These are phyloP conservation scores for Amazona guildingii DNA, from an alignment of 2,113 vertebrate genomes.

Conservation along the genomic window DNA sequence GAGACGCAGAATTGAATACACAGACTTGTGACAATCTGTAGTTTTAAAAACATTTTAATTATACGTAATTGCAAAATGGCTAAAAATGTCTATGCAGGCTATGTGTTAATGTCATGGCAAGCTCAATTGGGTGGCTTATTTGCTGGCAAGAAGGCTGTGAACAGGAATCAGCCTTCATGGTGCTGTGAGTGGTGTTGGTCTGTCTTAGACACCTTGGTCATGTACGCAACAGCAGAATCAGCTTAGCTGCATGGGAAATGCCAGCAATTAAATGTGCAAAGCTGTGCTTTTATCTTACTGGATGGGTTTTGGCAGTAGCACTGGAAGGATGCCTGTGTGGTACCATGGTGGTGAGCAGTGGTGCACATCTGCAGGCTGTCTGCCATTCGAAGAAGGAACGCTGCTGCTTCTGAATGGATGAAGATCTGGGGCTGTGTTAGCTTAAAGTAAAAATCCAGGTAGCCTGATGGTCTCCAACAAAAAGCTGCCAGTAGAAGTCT, in stretches of 20 bases:
- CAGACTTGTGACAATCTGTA: background rate
- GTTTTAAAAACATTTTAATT: background rate
- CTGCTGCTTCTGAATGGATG: background rate
- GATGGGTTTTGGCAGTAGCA: background rate
- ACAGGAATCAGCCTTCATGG: fast-evolving
- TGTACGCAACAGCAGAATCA: too few species aligned
- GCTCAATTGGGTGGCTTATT: background rate
- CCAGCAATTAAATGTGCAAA: background rate
- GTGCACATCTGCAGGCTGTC: background rate
- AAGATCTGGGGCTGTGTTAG: background rate
- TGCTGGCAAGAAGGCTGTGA: background rate
- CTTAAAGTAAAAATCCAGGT: background rate
- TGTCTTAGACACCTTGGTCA: background rate
- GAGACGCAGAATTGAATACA: background rate
- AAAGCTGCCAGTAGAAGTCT: background rate
- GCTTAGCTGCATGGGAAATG: background rate
- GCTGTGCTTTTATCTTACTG: background rate
- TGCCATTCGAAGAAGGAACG: background rate
- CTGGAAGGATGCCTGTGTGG: too few species aligned
- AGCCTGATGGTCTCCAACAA: background rate
- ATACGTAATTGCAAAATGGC: background rate
- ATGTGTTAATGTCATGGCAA: background rate
- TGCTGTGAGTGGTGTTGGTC: background rate
- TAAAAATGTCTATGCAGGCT: background rate
- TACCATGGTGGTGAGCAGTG: background rate